These are phyloP conservation scores for Pterocles gutturalis DNA, from an alignment of 2,113 vertebrate species.

Conservation along the genomic window DNA sequence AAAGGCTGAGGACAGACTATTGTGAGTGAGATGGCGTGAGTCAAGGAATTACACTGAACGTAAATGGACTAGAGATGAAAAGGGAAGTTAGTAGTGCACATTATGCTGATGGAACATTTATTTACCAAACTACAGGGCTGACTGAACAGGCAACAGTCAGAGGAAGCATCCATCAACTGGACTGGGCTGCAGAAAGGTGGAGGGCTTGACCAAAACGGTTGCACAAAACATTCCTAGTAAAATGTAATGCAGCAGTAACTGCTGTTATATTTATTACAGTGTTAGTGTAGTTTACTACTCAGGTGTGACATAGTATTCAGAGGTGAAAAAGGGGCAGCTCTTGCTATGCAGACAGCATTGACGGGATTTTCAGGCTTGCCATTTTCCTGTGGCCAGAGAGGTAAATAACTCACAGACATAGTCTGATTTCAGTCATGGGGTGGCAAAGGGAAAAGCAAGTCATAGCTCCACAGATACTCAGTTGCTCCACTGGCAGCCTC, in stretches of 20 bases:
- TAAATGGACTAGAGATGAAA: neutral
- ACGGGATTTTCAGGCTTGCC: neutral
- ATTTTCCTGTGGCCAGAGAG: neutral
- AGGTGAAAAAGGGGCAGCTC: neutral
- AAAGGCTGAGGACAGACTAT: neutral
- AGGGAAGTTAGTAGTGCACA: neutral
- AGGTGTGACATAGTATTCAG: neutral
- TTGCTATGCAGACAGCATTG: neutral
- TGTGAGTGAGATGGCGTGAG: neutral
- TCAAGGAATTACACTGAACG: neutral
- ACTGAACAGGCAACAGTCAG: neutral
- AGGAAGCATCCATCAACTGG: neutral
- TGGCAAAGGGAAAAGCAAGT: conserved; percentile 65
- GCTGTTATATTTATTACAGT: neutral
- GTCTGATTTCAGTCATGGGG: conserved; percentile 26
- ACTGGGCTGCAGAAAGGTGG: neutral
- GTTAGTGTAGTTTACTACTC: neutral
- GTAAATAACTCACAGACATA: conserved; percentile 37
- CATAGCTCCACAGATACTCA: conserved; percentile 37
- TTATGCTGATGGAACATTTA: neutral
- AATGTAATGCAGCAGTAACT: neutral
- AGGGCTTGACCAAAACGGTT: neutral
- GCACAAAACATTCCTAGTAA: neutral
- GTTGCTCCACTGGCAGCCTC: conserved; percentile 17
- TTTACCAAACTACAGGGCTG: neutral